A percentile compares a stretch with the other conserved stretches of the same genome.
Conservation (phyloP, 2,888 invertebrate genomes). For the Panzeria rudis region DNA sequence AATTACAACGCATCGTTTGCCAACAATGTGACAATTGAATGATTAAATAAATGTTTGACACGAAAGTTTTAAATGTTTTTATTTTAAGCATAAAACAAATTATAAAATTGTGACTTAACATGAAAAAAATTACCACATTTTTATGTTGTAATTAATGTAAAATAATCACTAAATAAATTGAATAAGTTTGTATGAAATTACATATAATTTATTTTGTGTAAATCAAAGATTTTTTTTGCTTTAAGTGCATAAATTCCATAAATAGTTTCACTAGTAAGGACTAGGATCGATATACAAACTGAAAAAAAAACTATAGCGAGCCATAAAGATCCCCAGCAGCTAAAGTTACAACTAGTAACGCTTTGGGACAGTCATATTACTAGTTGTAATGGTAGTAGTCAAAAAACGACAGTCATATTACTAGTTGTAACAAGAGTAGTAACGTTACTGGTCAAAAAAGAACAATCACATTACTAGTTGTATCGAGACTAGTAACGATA, state of each 20-base stretch:
- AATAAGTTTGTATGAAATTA: not conserved
- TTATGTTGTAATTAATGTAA: slow-evolving; percentile 20
- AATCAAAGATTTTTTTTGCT: not conserved
- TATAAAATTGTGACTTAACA: not conserved
- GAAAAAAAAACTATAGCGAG: too few relatives aligned
- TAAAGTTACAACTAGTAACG: too few relatives aligned
- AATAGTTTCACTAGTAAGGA: too few relatives aligned
- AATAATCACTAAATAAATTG: not conserved
- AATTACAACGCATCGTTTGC: slow-evolving; percentile 50
- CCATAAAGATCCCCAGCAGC: too few relatives aligned
- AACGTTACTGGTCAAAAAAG: too few relatives aligned
- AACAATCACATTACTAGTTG: too few relatives aligned
- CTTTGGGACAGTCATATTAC: too few relatives aligned
- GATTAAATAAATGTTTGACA: slow-evolving; percentile 42
- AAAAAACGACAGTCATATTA: too few relatives aligned
- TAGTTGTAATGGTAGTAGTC: too few relatives aligned
- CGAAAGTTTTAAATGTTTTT: slow-evolving; percentile 1
- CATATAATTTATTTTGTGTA: not conserved
- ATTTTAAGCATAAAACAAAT: not conserved
- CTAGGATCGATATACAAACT: too few relatives aligned
- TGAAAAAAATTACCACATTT: not conserved
- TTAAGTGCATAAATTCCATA: not conserved
- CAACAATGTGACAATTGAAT: slow-evolving; percentile 59
- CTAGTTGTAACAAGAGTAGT: too few relatives aligned
- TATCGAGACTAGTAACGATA: too few relatives aligned